Percentiles rank a stretch among this genome's conserved stretches.
These are phyloP conservation scores for Hirtodrosophila confusa DNA, from an alignment of 2,888 invertebrate species.

Conservation along the genomic window DNA sequence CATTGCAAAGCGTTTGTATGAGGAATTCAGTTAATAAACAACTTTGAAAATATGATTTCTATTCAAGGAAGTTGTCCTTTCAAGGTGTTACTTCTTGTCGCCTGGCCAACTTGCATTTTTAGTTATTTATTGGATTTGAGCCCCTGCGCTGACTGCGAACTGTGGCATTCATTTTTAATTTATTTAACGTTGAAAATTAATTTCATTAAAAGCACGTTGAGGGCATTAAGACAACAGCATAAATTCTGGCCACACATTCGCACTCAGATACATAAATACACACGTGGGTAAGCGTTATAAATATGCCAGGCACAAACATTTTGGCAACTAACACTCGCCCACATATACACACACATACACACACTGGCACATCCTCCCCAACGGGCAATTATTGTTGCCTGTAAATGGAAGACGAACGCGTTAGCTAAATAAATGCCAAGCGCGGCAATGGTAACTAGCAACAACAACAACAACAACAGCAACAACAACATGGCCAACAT, in stretches of 20 bases:
- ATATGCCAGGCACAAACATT: constrained; percentile 55
- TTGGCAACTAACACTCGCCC: constrained; percentile 23
- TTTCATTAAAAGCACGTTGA: constrained; percentile 65
- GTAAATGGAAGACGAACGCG: constrained; percentile 22
- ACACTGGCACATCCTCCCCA: constrained; percentile 22
- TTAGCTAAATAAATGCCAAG: constrained; percentile 59
- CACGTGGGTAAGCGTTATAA: constrained; percentile 51
- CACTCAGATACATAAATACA: constrained; percentile 10
- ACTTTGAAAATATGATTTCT: too few relatives aligned
- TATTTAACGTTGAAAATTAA: constrained; percentile 54
- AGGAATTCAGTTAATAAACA: constrained; percentile 12
- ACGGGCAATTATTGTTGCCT: constrained; percentile 58
- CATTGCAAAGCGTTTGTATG: constrained; percentile 11
- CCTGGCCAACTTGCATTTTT: background rate
- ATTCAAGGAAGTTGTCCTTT: too few relatives aligned
- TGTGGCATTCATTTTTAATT: constrained; percentile 27
- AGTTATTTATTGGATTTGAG: constrained; percentile 5
- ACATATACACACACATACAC: constrained; percentile 3
- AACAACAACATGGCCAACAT: constrained; percentile 35
- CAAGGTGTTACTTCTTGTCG: too few relatives aligned
- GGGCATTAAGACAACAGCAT: constrained; percentile 44
- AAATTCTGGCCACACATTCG: constrained; percentile 38
- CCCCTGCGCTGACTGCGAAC: background rate
- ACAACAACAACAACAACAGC: constrained; percentile 46
- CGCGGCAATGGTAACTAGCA: constrained; percentile 47